phyloP scores from a whole-genome alignment of 2,797 vertebrate genomes.

The Anabas testudineus region DNA sequence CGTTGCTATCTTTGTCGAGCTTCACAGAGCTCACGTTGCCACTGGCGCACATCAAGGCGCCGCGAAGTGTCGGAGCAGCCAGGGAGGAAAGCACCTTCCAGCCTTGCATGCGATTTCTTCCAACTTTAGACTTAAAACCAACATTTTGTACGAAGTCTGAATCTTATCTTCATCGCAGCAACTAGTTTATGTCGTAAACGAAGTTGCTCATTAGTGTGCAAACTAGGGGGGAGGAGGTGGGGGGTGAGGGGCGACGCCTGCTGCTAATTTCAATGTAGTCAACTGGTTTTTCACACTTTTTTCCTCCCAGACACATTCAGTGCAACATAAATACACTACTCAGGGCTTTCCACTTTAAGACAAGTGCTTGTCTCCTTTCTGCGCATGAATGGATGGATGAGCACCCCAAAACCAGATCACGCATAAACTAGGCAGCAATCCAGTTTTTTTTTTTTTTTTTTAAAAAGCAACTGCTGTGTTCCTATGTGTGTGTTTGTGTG shows the following conservation, averaged over 20 bases:
- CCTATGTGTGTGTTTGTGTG: too few species aligned
- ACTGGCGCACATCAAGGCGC: slow-evolving; percentile 60
- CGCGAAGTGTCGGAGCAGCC: slow-evolving; percentile 44
- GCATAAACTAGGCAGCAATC: not conserved
- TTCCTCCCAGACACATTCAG: not conserved
- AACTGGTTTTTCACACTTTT: slow-evolving; percentile 42
- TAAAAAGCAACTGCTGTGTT: too few species aligned
- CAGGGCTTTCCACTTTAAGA: not conserved
- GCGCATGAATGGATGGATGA: slow-evolving; percentile 27
- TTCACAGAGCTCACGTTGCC: slow-evolving; percentile 54
- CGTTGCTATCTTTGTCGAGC: not conserved
- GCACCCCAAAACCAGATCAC: not conserved
- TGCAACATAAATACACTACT: not conserved
- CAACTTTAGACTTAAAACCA: slow-evolving; percentile 14
- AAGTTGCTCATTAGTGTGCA: slow-evolving; percentile 55
- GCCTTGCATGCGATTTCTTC: slow-evolving; percentile 31
- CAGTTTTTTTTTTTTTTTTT: too few species aligned
- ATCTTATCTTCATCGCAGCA: not conserved
- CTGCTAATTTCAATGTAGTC: slow-evolving; percentile 50
- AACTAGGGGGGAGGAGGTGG: too few species aligned
- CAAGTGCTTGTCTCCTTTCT: slow-evolving; percentile 25
- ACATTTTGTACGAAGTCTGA: not conserved
- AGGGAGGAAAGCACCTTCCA: slow-evolving; percentile 27
- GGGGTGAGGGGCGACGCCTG: slow-evolving; percentile 78
- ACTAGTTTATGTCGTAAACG: not conserved